A percentile compares a stretch with the other conserved stretches of the same genome.
phyloP scores from a whole-genome alignment of 2,888 invertebrate species.

The Agrotis ipsilon region DNA sequence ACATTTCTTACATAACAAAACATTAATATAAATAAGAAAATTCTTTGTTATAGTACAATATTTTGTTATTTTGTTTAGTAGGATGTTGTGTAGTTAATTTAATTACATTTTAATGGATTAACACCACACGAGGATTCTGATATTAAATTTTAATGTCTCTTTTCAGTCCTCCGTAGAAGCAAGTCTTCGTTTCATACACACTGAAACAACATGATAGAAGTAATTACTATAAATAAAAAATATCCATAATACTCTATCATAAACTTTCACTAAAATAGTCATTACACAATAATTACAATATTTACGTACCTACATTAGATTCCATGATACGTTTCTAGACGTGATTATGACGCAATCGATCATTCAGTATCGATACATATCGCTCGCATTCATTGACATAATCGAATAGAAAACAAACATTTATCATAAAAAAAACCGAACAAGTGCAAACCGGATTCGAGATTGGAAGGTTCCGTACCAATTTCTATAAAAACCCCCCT shows the following conservation, averaged over 20 bases:
- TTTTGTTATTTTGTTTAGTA: too few relatives aligned
- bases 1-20: too few relatives aligned
- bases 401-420: conserved; percentile 86
- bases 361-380: conserved; percentile 80
- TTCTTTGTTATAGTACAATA: too few relatives aligned
- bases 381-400: conserved; percentile 79
- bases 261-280: conserved; percentile 47
- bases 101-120: too few relatives aligned
- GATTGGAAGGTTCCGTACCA: too few relatives aligned
- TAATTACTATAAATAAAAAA: conserved; percentile 3
- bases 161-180: background rate
- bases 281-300: conserved; percentile 59
- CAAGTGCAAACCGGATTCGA: too few relatives aligned
- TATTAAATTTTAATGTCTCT: background rate
- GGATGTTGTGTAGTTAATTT: too few relatives aligned
- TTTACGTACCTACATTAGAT: conserved; percentile 53
- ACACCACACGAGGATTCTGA: background rate
- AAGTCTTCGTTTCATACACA: background rate
- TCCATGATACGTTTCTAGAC: conserved; percentile 59
- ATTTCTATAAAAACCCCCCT: too few relatives aligned
- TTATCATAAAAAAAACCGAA: conserved; percentile 76
- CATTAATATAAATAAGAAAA: too few relatives aligned
- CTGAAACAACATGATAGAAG: background rate
- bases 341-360: conserved; percentile 83
- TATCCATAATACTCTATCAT: background rate